These are phyloP conservation scores for Osmerus mordax DNA, from an alignment of 2,113 vertebrate genomes.

Conservation along the genomic window DNA sequence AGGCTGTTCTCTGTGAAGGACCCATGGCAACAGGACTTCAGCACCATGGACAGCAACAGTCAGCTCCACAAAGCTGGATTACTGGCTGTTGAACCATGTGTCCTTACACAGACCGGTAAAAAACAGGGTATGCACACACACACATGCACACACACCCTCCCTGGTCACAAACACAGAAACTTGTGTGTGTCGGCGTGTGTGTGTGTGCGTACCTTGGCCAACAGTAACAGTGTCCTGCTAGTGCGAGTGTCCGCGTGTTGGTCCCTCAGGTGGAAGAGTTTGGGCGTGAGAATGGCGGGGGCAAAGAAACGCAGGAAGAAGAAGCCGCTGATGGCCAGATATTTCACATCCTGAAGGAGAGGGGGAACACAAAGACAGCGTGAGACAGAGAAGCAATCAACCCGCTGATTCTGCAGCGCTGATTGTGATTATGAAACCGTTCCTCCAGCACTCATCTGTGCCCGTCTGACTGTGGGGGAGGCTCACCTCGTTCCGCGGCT, in stretches of 20 bases:
- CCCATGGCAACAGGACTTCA: slow-evolving; percentile 66
- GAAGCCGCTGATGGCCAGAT: slow-evolving; percentile 86
- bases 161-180: too few species aligned
- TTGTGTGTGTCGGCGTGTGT: slow-evolving; percentile 4
- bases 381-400: neutral
- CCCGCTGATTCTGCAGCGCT: neutral
- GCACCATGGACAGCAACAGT: slow-evolving; percentile 61
- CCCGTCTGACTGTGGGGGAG: neutral
- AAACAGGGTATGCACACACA: neutral
- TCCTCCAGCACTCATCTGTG: neutral
- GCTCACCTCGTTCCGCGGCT: slow-evolving; percentile 76
- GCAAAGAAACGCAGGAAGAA: slow-evolving; percentile 90
- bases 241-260: slow-evolving; percentile 84
- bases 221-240: slow-evolving; percentile 81
- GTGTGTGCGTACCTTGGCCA: slow-evolving; percentile 79
- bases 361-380: neutral
- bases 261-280: slow-evolving; percentile 87
- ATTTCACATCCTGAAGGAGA: slow-evolving; percentile 77
- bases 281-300: slow-evolving; percentile 85
- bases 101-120: neutral
- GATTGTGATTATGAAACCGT: neutral
- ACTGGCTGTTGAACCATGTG: neutral
- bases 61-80: neutral
- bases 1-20: slow-evolving; percentile 50
- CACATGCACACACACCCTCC: neutral